A percentile compares a stretch with the other conserved stretches of the same genome.
Conservation (phyloP, 2,888 invertebrate genomes). For the Ormia ochracea region DNA sequence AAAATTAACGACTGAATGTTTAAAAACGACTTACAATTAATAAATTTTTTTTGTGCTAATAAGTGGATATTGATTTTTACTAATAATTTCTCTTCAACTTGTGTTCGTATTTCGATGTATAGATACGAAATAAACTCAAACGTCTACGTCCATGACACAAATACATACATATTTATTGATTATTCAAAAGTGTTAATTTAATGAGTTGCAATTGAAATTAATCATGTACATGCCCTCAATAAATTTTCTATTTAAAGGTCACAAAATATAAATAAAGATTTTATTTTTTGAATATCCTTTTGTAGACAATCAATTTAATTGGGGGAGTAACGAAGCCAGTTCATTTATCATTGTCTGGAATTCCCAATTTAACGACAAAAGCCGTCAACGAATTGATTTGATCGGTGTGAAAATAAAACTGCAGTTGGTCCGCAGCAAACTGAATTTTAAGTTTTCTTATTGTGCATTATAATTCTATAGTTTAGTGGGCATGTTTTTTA, state of each 20-base stretch:
- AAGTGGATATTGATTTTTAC: slow-evolving; percentile 15
- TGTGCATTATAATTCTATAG: too few species aligned
- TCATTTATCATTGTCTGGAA: background rate
- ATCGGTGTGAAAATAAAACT: too few species aligned
- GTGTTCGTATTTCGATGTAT: background rate
- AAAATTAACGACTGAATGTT: background rate
- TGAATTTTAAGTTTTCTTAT: too few species aligned
- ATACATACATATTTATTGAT: background rate
- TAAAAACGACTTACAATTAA: background rate
- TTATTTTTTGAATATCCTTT: slow-evolving; percentile 23
- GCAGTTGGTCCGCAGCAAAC: too few species aligned
- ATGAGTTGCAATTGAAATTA: slow-evolving; percentile 2
- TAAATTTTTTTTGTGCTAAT: background rate
- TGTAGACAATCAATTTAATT: background rate
- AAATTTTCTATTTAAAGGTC: slow-evolving; percentile 4
- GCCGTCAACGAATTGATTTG: background rate
- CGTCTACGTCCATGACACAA: background rate
- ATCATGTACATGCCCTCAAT: background rate
- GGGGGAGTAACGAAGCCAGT: background rate
- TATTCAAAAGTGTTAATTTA: background rate
- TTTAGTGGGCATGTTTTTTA: too few species aligned
- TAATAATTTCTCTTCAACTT: background rate
- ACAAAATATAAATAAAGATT: background rate
- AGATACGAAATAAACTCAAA: background rate
- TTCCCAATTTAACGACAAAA: background rate